Base-by-base conservation (phyloP, 2,888 invertebrate genomes). In the Drosophila koepferae region DNA sequence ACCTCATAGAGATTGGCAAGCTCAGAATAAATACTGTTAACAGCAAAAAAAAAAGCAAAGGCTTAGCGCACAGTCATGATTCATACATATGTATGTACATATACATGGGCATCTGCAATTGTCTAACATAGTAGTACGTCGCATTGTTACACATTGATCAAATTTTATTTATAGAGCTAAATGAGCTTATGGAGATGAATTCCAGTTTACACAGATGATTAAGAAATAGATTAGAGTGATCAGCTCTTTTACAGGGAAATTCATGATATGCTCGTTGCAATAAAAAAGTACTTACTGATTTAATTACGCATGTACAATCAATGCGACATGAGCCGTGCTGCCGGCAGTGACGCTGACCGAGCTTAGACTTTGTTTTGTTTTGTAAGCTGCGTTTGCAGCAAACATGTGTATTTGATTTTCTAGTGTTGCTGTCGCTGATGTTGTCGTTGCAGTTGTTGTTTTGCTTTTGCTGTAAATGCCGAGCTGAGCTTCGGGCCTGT, bases 351-450 rank as follows among this genome's bases (percentile, higher is more conserved):
- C 18, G 44, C 5, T 14, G 46, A 9, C 28, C 16, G 36, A 41
- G 40, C 43, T 9, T 38, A 43, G 53, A 61, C 36, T 65, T 48
- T 72, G 55, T 59, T 65, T 48, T 72, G 55, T 59, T 70, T 77
- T 77, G 63, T 64, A 77, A 77, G 63, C 77, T 77, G 69, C 63
- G 66, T 64, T 77, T 74, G 28, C 55, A 40, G 66, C 68, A 77
- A 61, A 72, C 56, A 63, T 43, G 23, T 64, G 56, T 63, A 49
- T 61, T 66, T 66, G 72, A 53, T 36, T 66, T 64, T 49, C 51
- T 53, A 62, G 55, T 59, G 14, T 14, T 62, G 12, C 10, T 65
- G 20, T 34, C 18, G 63, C 10, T 14, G 43, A 2, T 44, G 18
- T 51, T 63, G 40, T 8, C 10, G 18, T 18, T 43, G 31, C 67